Conservation (phyloP, 2,113 vertebrate species). For the Lutjanus erythropterus region DNA sequence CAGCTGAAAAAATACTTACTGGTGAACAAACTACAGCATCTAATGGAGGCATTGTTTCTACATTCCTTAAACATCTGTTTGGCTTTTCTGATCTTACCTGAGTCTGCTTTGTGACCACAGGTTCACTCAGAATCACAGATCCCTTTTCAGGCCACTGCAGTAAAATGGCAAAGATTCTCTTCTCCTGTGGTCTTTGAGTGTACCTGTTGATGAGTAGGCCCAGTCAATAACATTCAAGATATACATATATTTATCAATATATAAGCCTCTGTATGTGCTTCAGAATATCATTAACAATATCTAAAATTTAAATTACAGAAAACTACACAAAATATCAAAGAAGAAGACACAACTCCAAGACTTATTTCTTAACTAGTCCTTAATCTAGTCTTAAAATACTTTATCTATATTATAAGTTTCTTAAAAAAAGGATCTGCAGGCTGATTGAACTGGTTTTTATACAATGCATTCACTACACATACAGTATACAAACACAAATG, state of each 20-base stretch:
- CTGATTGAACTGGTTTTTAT: neutral
- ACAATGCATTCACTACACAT: neutral
- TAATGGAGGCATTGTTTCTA: neutral
- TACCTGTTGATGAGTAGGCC: slow-evolving; percentile 85
- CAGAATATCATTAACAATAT: neutral
- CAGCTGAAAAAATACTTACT: neutral
- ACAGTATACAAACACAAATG: neutral
- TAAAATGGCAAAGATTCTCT: slow-evolving; percentile 88
- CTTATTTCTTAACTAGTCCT: too few species aligned
- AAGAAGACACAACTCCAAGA: too few species aligned
- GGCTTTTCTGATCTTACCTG: slow-evolving; percentile 83
- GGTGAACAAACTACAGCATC: neutral
- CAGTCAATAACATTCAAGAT: neutral
- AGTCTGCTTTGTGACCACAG: slow-evolving; percentile 80
- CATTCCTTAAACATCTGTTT: neutral
- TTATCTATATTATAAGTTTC: neutral
- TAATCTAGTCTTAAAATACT: too few species aligned
- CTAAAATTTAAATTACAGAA: too few species aligned
- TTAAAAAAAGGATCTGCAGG: neutral
- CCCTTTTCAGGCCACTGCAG: slow-evolving; percentile 89
- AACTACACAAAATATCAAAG: too few species aligned
- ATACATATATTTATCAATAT: neutral
- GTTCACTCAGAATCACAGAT: slow-evolving; percentile 86
- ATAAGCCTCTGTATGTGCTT: neutral
- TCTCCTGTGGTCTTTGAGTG: slow-evolving; percentile 85